Base-by-base conservation (phyloP, 1,140 invertebrate genomes). In the Brachystomella parvula region DNA sequence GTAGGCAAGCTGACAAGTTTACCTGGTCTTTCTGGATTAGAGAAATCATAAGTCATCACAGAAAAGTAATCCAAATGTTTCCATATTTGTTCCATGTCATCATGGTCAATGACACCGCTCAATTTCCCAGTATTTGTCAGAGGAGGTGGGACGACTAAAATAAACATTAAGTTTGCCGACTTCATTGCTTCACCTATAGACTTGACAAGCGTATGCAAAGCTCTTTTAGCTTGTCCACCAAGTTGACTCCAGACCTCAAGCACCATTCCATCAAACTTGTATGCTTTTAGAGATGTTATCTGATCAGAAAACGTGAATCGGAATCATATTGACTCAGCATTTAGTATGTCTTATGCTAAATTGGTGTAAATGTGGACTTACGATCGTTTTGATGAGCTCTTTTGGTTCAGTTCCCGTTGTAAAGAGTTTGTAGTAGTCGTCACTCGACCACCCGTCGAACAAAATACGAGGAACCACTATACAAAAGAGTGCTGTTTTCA, bases 31-130 rank as follows among this genome's bases (percentile, higher is more conserved):
- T 89, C 85, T 15, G 87, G 80, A 79, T 79, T 89, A 29, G 92
- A 94, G 78, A 86, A 96, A 77, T 97, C 94, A 78, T 97, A 97
- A 0, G 92, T 96, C 92, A 96, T 85, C 0, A 97, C 80, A 47
- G 91, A 94, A 76, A 96, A 94, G 61, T 84, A 87, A 75, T 88
- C 86, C 1, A 96, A 82, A 77, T 87, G 80, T 31, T 86, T 82
- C 71, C 86, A 84, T 17, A 96, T 81, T 47, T 82, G 81, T 73
- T 89, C 84, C 78, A 94, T 92, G 71, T 93, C 84, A 65, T 87
- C 79, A 66, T 85, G 81, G 29, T 81, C 81, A 79, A 96, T 92
- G 74, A 90, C 82, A 72, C 85, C 61, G 79, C 3, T 76, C 24
- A 24, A 53, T 26, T 26, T 74, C 66, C 77, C 74, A 56, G 69